These are phyloP conservation scores for Peromyscus eremicus DNA, from an alignment of 2,797 vertebrate genomes.

Conservation along the genomic window DNA sequence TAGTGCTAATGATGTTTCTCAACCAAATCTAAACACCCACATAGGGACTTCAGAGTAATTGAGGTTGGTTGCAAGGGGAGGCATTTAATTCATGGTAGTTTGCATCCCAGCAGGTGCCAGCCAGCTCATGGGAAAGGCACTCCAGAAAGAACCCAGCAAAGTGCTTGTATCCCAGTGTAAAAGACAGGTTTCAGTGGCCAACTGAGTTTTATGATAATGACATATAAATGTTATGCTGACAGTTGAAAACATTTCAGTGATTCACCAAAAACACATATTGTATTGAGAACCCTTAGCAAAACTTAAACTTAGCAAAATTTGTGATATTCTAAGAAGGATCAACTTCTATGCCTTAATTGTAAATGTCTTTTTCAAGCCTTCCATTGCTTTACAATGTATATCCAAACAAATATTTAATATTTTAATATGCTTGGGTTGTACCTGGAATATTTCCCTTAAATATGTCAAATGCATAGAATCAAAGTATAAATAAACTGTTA, in stretches of 20 bases:
- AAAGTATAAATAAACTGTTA: background rate
- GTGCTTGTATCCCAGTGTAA: background rate
- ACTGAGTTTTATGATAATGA: slow-evolving; percentile 22
- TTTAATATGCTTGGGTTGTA: background rate
- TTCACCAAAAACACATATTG: background rate
- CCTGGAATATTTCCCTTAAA: background rate
- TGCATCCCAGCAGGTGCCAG: background rate
- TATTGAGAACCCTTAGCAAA: background rate
- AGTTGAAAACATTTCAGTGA: background rate
- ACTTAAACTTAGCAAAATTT: background rate
- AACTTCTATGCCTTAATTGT: background rate
- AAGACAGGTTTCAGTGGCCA: background rate
- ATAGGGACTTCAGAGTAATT: slow-evolving; percentile 70
- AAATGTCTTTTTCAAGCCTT: background rate
- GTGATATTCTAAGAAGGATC: background rate
- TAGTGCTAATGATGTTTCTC: slow-evolving; percentile 54
- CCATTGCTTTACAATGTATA: background rate
- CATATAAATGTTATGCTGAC: background rate
- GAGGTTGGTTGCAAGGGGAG: slow-evolving; percentile 42
- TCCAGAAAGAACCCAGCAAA: background rate
- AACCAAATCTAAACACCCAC: slow-evolving; percentile 65
- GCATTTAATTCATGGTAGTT: slow-evolving; percentile 16
- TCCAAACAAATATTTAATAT: background rate
- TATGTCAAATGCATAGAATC: background rate
- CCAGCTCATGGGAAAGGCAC: background rate